Evolutionary conservation across 1,140 invertebrate genomes (phyloP), one percentile per base, ranked within the genome.

Genomic region (Mactra quadrangularis): DNA sequence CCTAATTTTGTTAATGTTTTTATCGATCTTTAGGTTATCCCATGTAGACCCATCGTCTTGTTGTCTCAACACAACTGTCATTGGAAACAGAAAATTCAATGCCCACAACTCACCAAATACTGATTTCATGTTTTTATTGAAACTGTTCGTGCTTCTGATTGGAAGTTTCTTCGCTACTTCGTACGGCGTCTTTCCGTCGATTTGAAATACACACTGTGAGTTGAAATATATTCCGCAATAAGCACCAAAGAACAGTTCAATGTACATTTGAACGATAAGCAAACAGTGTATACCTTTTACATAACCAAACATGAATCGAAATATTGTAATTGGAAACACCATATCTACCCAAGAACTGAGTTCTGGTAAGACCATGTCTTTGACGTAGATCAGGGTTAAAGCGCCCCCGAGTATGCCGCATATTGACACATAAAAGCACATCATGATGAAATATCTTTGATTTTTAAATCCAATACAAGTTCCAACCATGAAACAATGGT

Each of bases 401-500:
- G 62, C 74, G 1, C 59, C 78, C 9, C 83, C 85, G 0, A 83
- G 19, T 7, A 76, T 19, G n/a, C 84, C 77, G 41, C 55, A 31
- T 22, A 86, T 15, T 3, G 82, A 38, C 3, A 64, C 45, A 91
- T 98, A 96, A n/a, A 97, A 92, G 19, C 97, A 92, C 89, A 98
- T 96, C 86, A 96, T 95, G 1, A 97, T 93, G 90, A 98, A 99
- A 91, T 97, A 99, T 87, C 98, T 94, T 88, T 97, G 96, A 93
- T 99, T 99, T 76, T 94, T 94, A 90, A 98, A 96, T 0, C 98
- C 98, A 27, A 99, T 94, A 92, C 98, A 99, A 88, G 95, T 96
- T 11, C 96, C 96, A 27, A 96, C 96, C 91, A 99, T 98, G 52
- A 96, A 95, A 90, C 98, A 99, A 91, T 99, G 98, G 93, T 99